Evolutionary conservation across 2,113 vertebrate species (phyloP).

Genomic region (Sylvicapra grimmia): DNA sequence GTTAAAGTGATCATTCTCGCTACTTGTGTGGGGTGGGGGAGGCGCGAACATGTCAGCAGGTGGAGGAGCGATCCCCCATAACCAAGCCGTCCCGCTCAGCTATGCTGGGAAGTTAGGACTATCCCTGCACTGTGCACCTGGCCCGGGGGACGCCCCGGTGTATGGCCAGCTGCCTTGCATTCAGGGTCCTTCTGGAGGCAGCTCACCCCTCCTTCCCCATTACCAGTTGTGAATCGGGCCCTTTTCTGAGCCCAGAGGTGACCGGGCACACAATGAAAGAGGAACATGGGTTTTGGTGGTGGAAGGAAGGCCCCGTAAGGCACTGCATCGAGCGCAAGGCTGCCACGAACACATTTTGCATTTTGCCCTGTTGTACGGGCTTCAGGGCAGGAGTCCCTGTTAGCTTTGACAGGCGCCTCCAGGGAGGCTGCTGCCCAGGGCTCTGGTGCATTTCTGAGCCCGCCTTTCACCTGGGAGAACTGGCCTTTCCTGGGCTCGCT

Average conservation of each 20-base stretch:
- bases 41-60: neutral
- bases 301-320: neutral
- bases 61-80: neutral
- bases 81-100: neutral
- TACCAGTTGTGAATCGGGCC: no score
- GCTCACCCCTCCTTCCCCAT: neutral
- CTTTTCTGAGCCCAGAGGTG: neutral
- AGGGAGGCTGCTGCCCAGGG: neutral
- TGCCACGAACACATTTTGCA: neutral
- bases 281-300: neutral
- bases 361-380: neutral
- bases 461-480: neutral
- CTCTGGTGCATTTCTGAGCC: neutral
- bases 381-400: neutral
- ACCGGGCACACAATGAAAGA: neutral
- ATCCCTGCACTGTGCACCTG: accelerated
- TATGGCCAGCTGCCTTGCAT: neutral
- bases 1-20: neutral
- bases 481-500: neutral
- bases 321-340: accelerated
- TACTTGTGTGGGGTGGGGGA: neutral
- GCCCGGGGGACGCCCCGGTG: accelerated
- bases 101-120: neutral
- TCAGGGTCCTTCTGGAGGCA: neutral
- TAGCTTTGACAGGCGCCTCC: neutral